Evolutionary conservation across 1,140 invertebrate genomes (phyloP).

Genomic region (Drosophila parvula): DNA sequence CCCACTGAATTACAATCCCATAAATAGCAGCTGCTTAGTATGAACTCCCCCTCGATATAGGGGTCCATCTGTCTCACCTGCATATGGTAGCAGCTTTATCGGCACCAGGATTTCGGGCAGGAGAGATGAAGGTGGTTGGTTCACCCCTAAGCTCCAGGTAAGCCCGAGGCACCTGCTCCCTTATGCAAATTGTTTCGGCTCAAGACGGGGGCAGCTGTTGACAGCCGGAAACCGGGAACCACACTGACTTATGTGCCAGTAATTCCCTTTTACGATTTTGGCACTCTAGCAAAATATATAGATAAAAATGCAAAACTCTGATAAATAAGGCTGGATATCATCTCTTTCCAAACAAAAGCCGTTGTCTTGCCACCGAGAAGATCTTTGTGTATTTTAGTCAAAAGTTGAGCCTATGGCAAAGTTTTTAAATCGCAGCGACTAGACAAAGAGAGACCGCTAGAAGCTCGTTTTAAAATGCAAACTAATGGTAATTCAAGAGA

Average conservation of each 20-base stretch:
- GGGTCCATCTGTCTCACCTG: conserved; percentile 27
- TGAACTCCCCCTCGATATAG: conserved; percentile 24
- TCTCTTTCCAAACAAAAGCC: background rate
- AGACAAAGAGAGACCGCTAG: background rate
- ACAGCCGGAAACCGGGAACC: conserved; percentile 20
- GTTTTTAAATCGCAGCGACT: background rate
- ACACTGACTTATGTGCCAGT: conserved; percentile 45
- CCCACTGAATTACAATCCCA: conserved; percentile 39
- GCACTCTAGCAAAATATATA: conserved; percentile 21
- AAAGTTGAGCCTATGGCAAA: background rate
- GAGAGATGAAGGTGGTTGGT: background rate
- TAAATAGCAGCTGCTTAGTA: conserved; percentile 51
- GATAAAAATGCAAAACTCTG: conserved; percentile 27
- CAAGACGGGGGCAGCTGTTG: conserved; percentile 33
- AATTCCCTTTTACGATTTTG: conserved; percentile 61
- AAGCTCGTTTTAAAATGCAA: conserved; percentile 17
- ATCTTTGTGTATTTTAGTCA: background rate
- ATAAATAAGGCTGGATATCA: background rate
- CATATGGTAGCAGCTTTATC: conserved; percentile 32
- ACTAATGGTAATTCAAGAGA: conserved; percentile 52
- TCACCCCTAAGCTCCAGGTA: conserved; percentile 8
- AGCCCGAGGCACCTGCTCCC: conserved; percentile 28
- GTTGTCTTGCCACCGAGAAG: background rate
- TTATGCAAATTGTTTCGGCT: conserved; percentile 52
- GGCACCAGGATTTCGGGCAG: background rate